Conservation (phyloP, 1,140 invertebrate species). For the Bombus superbus region DNA sequence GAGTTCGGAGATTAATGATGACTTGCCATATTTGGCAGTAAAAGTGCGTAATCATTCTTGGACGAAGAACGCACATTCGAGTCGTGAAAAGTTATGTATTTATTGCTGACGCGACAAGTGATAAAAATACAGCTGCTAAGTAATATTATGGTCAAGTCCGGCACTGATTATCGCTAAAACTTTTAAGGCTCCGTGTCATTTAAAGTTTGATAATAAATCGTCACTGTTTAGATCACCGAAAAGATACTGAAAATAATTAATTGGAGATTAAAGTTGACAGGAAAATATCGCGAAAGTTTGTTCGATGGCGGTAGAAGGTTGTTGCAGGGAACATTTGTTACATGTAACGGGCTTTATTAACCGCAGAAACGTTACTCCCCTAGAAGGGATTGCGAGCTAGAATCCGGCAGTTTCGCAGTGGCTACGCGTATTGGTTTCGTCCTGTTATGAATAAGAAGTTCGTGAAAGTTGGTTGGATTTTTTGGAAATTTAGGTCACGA, state of each 20-base stretch:
- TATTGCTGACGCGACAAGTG: no score
- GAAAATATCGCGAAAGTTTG: neutral
- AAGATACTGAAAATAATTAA: neutral
- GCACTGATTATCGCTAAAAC: no score
- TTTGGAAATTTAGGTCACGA: conserved; percentile 30
- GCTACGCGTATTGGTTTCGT: neutral
- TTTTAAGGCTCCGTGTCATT: no score
- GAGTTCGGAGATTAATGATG: no score
- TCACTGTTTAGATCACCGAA: no score
- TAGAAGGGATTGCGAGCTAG: conserved; percentile 3
- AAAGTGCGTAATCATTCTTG: no score
- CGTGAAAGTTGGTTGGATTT: neutral
- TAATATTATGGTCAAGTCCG: no score
- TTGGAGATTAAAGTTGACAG: neutral
- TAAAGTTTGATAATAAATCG: no score
- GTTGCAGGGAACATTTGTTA: neutral
- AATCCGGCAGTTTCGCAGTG: conserved; percentile 14
- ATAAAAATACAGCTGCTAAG: no score
- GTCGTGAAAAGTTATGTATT: no score
- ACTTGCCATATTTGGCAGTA: no score
- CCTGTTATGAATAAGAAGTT: conserved; percentile 36
- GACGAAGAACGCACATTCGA: no score
- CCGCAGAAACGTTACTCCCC: conserved; percentile 12
- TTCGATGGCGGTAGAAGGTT: neutral
- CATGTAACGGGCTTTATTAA: conserved; percentile 21